Conservation (phyloP, 2,888 invertebrate genomes). For the Neoitamus cyanurus region DNA sequence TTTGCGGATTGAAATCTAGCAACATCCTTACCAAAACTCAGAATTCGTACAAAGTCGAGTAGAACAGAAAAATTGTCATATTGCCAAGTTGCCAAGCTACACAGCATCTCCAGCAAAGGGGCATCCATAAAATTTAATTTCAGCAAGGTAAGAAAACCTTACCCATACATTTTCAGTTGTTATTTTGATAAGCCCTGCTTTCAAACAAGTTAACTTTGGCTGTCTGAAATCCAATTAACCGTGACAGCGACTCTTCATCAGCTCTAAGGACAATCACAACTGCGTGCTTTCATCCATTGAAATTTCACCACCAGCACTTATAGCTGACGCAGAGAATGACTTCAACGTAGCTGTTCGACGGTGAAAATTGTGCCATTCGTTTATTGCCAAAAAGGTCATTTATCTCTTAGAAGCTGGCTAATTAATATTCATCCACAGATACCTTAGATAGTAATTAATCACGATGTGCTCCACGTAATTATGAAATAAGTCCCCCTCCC, state of each 20-base stretch:
- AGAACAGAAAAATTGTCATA: too few relatives aligned
- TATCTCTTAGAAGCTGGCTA: neutral
- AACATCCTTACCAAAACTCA: too few relatives aligned
- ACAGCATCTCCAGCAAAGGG: neutral
- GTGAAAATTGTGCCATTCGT: conserved; percentile 1
- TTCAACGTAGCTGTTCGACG: neutral
- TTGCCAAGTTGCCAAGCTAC: too few relatives aligned
- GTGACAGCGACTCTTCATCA: neutral
- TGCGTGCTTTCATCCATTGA: neutral
- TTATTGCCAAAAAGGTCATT: conserved; percentile 18
- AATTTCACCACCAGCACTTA: neutral
- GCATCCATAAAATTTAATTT: neutral
- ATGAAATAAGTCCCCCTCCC: neutral
- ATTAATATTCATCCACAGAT: conserved; percentile 28
- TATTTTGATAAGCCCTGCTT: neutral
- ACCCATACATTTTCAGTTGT: neutral
- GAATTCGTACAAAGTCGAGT: too few relatives aligned
- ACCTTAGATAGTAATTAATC: conserved; percentile 25
- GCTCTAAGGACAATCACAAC: neutral
- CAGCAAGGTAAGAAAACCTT: neutral
- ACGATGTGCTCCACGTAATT: neutral
- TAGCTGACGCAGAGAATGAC: neutral
- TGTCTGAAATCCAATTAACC: neutral
- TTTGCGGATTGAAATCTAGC: too few relatives aligned
- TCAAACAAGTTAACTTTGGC: neutral